Evolutionary conservation across 2,888 invertebrate genomes (phyloP).

Genomic region (Linnaemya tessellans): DNA sequence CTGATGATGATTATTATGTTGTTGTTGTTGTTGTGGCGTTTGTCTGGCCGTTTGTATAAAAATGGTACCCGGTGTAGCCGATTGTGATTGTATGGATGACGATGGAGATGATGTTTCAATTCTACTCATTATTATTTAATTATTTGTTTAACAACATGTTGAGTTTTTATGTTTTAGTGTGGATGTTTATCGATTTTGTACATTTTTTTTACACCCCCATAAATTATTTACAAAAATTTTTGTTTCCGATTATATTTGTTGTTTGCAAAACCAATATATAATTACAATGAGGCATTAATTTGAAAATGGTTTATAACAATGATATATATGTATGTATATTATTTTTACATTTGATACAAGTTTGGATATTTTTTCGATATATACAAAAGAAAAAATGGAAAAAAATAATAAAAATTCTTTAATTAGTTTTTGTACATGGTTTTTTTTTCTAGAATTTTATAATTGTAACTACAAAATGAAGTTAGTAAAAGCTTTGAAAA

Average conservation of each 20-base stretch:
- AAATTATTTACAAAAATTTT: constrained; percentile 63
- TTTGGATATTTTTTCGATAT: constrained; percentile 67
- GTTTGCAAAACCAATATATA: constrained; percentile 33
- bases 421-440: constrained; percentile 65
- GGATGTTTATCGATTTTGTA: constrained; percentile 28
- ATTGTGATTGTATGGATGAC: constrained; percentile 76
- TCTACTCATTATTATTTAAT: constrained; percentile 74
- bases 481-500: constrained; percentile 61
- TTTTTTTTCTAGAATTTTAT: constrained; percentile 24
- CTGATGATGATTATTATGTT: constrained; percentile 46
- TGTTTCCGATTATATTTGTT: constrained; percentile 20
- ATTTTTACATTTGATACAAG: constrained; percentile 56
- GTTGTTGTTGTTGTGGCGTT: constrained; percentile 54
- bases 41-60: constrained; percentile 78
- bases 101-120: constrained; percentile 81
- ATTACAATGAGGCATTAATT: constrained; percentile 57
- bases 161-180: constrained; percentile 58
- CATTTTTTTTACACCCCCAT: constrained; percentile 48
- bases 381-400: constrained; percentile 68
- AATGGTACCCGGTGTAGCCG: constrained; percentile 79
- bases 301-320: constrained; percentile 73
- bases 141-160: constrained; percentile 50
- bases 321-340: constrained; percentile 56
- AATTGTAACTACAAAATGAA: constrained; percentile 41
- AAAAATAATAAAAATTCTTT: constrained; percentile 62